Base-by-base conservation (phyloP, 2,888 invertebrate species). In the Tetramorium bicarinatum region DNA sequence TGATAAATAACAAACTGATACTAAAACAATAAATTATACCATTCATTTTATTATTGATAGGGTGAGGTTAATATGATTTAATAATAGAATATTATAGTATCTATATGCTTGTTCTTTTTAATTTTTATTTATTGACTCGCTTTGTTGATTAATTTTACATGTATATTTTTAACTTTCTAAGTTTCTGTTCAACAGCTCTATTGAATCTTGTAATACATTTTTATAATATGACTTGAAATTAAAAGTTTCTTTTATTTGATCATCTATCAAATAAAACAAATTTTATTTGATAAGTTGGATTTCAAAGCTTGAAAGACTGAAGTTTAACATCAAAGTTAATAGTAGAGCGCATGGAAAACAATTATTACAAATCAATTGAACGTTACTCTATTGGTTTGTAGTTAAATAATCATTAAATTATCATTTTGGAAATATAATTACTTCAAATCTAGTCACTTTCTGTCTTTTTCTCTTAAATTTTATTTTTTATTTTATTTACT, bases 371-470 rank as follows among this genome's bases (percentile, higher is more conserved):
- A n/a, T 67, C n/a, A 66, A 34, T 52, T 66, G 21, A 18, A 76
- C 13, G 4, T 76, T n/a, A 67, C n/a, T 77, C 15, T 52, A 66
- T 77, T 18, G 3, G 6, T 25, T 76, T 41, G 66, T 3, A 44
- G 8, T 67, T 21, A 54, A 66, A 66, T n/a, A 47, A 66, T 52
- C n/a, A 47, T 41, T 52, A 25, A n/a, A 49, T 59, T 29, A n/a
- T 75, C 49, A 67, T 41, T 67, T 38, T 66, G 61, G 47, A 76
- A 38, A 66, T 52, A 38, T 64, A 18, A 49, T 64, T 11, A 52
- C 62, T 64, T 41, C 38, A 18, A 64, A 66, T n/a, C 18, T 76
- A 13, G 4, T 34, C 25, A 25, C 18, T 64, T 64, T 76, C 25
- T 52, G 3, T 41, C 66, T 52, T 49, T 52, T 41, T 52, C 41